Conservation (phyloP, 1,140 invertebrate genomes). For the Caenorhabditis remanei region DNA sequence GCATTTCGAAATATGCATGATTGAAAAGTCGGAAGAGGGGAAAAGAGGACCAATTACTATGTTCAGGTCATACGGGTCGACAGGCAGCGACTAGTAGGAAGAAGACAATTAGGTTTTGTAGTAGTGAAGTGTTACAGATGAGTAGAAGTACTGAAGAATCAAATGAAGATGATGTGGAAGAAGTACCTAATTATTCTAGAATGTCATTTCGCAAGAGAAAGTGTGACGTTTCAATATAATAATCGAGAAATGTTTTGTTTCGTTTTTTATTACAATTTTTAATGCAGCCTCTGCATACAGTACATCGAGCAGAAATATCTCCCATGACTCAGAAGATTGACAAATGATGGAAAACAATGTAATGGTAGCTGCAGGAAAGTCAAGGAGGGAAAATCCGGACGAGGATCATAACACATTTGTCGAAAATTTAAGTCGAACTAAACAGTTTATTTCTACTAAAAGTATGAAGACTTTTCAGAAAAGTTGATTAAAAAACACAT, state of each 20-base stretch:
- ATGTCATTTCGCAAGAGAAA: not conserved
- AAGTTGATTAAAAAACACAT: too few species aligned
- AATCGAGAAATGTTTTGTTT: not conserved
- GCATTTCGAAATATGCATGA: constrained; percentile 10
- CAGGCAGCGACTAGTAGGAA: constrained; percentile 7
- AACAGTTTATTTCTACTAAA: too few species aligned
- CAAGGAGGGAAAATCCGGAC: too few species aligned
- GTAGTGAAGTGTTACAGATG: constrained; percentile 4
- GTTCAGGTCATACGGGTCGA: constrained; percentile 44
- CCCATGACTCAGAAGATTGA: not conserved
- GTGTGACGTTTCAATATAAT: not conserved
- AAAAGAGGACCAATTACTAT: constrained; percentile 37
- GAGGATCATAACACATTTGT: too few species aligned
- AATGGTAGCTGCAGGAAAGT: too few species aligned
- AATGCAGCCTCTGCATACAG: not conserved
- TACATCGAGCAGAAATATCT: not conserved
- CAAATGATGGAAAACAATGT: too few species aligned
- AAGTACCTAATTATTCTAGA: constrained; percentile 18
- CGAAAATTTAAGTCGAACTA: too few species aligned
- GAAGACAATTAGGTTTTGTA: constrained; percentile 34
- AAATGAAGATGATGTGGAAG: not conserved
- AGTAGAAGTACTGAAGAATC: not conserved
- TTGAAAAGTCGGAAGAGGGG: constrained; percentile 23
- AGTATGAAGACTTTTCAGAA: too few species aligned
- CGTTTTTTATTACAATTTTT: not conserved